These are phyloP conservation scores for Notiomystis cincta DNA, from an alignment of 2,113 vertebrate species.

Conservation along the genomic window DNA sequence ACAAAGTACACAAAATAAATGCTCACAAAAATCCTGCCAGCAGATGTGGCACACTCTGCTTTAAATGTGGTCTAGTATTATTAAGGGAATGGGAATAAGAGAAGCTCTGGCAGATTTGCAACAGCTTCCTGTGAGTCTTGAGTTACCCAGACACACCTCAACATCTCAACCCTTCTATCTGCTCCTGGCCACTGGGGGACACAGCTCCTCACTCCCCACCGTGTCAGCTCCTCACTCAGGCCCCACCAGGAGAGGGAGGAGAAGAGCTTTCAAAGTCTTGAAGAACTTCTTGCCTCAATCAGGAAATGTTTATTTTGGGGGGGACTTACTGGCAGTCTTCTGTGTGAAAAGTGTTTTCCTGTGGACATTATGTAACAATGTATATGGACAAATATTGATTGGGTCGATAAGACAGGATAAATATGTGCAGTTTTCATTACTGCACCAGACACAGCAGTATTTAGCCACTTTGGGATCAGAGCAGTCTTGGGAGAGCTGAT, in stretches of 20 bases:
- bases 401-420: background rate
- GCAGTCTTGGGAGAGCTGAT: background rate
- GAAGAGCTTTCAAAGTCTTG: background rate
- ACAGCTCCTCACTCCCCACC: background rate
- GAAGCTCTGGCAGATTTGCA: background rate
- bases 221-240: background rate
- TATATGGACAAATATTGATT: background rate
- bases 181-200: background rate
- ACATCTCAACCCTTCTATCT: background rate
- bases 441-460: background rate
- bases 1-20: background rate
- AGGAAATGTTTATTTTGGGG: background rate
- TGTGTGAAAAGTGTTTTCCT: background rate
- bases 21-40: background rate
- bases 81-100: background rate
- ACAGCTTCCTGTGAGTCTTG: accelerated
- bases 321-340: background rate
- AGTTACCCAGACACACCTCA: background rate
- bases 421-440: background rate
- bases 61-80: background rate
- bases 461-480: background rate
- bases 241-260: accelerated
- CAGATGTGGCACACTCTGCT: background rate
- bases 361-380: background rate
- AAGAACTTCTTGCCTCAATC: background rate